Percentiles rank a stretch among this genome's conserved stretches.
Evolutionary conservation across 2,888 invertebrate species (phyloP).

Genomic region (Helobdella robusta): DNA sequence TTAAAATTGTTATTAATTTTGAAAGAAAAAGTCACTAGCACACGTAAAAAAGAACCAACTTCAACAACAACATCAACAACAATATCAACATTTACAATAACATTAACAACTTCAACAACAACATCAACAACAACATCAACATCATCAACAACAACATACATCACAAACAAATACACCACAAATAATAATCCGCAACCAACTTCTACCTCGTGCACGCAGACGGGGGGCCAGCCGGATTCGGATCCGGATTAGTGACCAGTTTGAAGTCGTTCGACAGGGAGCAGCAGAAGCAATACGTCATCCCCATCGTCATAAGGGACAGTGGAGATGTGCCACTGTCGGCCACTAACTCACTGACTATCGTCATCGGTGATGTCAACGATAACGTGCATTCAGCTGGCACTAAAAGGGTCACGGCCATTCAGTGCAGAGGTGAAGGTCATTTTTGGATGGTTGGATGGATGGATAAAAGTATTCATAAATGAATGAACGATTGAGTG

Average conservation of each 20-base stretch:
- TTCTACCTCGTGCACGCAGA: no score
- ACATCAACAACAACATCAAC: no score
- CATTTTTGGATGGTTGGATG: constrained; percentile 1
- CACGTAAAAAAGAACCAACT: no score
- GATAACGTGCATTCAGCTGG: constrained; percentile 97
- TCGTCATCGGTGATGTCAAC: constrained; percentile 93
- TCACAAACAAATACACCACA: no score
- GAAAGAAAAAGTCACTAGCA: no score
- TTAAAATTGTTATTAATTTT: no score
- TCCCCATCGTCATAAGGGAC: constrained; percentile 94
- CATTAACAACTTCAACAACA: no score
- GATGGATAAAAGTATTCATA: background rate
- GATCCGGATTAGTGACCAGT: constrained; percentile 93
- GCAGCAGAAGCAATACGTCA: constrained; percentile 86
- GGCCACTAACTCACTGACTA: constrained; percentile 82
- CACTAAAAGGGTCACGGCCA: constrained; percentile 87
- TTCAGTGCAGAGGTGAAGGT: constrained; percentile 75
- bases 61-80: no score
- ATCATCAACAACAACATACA: no score
- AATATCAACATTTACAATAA: no score
- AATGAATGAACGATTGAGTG: background rate
- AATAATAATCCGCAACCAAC: no score
- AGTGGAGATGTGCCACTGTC: constrained; percentile 81
- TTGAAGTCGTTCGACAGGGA: constrained; percentile 85
- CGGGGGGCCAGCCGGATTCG: constrained; percentile 53